A percentile compares a stretch with the other conserved stretches of the same genome.
These are phyloP conservation scores for Iguana delicatissima DNA, from an alignment of 2,797 vertebrate genomes.

Conservation along the genomic window DNA sequence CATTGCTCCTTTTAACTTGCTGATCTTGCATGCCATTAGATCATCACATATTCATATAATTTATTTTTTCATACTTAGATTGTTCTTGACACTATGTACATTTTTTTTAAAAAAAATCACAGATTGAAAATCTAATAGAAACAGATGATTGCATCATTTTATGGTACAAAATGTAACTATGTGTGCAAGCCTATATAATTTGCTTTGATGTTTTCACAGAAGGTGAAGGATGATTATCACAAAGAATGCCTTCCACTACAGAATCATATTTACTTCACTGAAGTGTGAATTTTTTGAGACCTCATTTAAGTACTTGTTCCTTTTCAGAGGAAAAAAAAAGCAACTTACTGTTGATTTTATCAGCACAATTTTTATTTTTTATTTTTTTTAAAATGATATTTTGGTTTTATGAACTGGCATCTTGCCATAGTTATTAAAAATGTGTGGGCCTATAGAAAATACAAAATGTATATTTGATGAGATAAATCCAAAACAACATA, in stretches of 20 bases:
- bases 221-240: background rate
- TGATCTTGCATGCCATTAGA: slow-evolving; percentile 32
- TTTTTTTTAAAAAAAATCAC: background rate
- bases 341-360: slow-evolving; percentile 44
- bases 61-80: background rate
- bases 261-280: background rate
- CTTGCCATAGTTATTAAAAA: background rate
- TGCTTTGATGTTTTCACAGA: background rate
- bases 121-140: background rate
- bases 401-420: background rate
- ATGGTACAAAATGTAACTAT: background rate
- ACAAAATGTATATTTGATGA: background rate
- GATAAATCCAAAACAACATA: background rate
- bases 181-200: slow-evolving; percentile 18
- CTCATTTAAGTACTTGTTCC: slow-evolving; percentile 22
- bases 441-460: background rate
- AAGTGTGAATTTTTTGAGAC: background rate
- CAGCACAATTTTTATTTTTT: background rate
- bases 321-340: slow-evolving; percentile 34
- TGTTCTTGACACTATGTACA: slow-evolving; percentile 1
- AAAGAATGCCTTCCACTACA: slow-evolving; percentile 11
- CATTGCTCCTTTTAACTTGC: background rate
- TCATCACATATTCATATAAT: background rate
- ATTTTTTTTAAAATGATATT: background rate
- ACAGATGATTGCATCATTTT: background rate